Conservation (phyloP, 2,888 invertebrate species). For the Dryococelus australis region DNA sequence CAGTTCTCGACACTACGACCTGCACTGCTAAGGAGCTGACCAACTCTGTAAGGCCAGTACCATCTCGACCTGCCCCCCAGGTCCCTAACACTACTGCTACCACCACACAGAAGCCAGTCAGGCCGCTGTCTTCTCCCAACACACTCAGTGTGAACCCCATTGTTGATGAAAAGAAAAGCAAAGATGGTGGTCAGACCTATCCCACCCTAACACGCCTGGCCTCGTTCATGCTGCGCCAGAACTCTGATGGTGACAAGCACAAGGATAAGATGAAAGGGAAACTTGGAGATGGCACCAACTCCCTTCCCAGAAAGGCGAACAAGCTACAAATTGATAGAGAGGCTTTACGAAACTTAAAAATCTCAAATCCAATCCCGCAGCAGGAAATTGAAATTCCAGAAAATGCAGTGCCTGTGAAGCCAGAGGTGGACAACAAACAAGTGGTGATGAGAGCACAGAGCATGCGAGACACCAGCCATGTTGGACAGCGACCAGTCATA, state of each 20-base stretch:
- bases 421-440: conserved; percentile 64
- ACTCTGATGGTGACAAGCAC: conserved; percentile 48
- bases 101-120: conserved; percentile 52
- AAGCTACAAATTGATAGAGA: conserved; percentile 73
- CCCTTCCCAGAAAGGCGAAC: conserved; percentile 69
- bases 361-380: conserved; percentile 83
- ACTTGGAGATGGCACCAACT: conserved; percentile 63
- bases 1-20: conserved; percentile 82
- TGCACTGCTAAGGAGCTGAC: conserved; percentile 78
- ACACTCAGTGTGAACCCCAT: conserved; percentile 46
- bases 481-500: conserved; percentile 66
- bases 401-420: conserved; percentile 68
- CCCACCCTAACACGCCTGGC: conserved; percentile 75
- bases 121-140: conserved; percentile 62
- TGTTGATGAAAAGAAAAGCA: conserved; percentile 59
- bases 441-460: conserved; percentile 82
- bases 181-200: conserved; percentile 60
- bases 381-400: conserved; percentile 69
- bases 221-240: conserved; percentile 65
- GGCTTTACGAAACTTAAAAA: conserved; percentile 76
- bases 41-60: conserved; percentile 64
- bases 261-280: conserved; percentile 60
- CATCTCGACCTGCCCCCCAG: conserved; percentile 65
- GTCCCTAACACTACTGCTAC: conserved; percentile 56
- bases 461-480: conserved; percentile 69